Conservation (phyloP, 1,140 invertebrate genomes). For the Aradophagus sp. region DNA sequence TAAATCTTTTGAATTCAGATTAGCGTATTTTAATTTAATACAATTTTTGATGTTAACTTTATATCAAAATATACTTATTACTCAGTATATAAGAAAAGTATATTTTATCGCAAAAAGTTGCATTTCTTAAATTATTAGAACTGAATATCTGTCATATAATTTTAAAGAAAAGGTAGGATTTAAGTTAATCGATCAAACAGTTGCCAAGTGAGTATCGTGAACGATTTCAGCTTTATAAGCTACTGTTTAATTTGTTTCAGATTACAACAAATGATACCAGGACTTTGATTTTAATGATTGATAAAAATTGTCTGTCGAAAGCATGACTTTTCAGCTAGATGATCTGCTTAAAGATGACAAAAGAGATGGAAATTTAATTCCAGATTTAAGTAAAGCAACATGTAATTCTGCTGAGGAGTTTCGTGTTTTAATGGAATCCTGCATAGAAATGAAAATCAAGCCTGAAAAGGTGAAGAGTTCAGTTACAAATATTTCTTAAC, state of each 20-base stretch:
- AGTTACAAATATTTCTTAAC: too few relatives aligned
- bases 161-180: conserved; percentile 17
- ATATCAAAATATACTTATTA: too few relatives aligned
- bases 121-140: too few relatives aligned
- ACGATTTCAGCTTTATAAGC: too few relatives aligned
- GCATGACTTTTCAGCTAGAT: conserved; percentile 82
- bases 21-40: too few relatives aligned
- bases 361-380: conserved; percentile 86
- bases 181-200: conserved; percentile 34
- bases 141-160: too few relatives aligned
- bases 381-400: conserved; percentile 88
- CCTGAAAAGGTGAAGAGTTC: conserved; percentile 91
- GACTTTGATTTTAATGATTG: not conserved
- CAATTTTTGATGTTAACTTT: too few relatives aligned
- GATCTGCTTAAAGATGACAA: conserved; percentile 88
- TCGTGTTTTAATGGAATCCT: conserved; percentile 85
- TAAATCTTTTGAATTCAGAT: too few relatives aligned
- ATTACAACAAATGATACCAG: not conserved
- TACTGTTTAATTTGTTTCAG: too few relatives aligned
- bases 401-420: conserved; percentile 87
- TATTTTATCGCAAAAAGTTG: too few relatives aligned
- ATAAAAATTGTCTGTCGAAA: too few relatives aligned
- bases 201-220: conserved; percentile 59
- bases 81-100: too few relatives aligned
- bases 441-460: conserved; percentile 92